phyloP scores from a whole-genome alignment of 2,888 invertebrate species.

The Netelia melanura region DNA sequence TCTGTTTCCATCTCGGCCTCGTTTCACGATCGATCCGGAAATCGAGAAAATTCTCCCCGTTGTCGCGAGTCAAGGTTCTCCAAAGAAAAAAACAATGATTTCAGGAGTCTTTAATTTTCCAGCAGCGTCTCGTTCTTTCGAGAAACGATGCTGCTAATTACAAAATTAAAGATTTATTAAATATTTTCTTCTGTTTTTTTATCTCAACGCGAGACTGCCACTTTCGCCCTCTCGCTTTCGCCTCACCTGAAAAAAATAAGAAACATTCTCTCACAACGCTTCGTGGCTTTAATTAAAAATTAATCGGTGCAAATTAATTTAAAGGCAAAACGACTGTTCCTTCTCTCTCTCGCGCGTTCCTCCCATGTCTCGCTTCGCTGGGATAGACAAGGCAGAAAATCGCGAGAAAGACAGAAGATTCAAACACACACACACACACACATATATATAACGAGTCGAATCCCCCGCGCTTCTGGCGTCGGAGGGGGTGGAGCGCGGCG shows the following conservation, averaged over 20 bases:
- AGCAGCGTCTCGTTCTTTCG: neutral
- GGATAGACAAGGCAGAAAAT: slow-evolving; percentile 67
- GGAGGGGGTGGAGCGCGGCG: slow-evolving; percentile 80
- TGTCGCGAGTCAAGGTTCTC: neutral
- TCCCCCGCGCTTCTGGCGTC: slow-evolving; percentile 66
- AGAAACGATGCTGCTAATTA: too few relatives aligned
- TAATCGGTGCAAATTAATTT: slow-evolving; percentile 84
- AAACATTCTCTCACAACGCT: slow-evolving; percentile 65
- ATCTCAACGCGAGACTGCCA: neutral
- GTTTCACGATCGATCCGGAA: neutral
- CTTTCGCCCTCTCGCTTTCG: neutral
- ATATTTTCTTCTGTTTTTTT: too few relatives aligned
- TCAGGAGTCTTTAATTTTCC: neutral
- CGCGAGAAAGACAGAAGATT: slow-evolving; percentile 61
- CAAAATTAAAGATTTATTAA: too few relatives aligned
- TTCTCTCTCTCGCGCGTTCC: slow-evolving; percentile 39
- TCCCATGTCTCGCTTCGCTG: neutral
- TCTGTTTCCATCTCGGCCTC: slow-evolving; percentile 25
- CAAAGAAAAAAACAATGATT: neutral
- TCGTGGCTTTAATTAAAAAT: slow-evolving; percentile 82
- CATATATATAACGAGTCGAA: slow-evolving; percentile 34
- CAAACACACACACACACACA: slow-evolving; percentile 51
- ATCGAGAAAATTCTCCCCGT: neutral
- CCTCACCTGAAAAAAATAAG: slow-evolving; percentile 23
- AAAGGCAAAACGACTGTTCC: slow-evolving; percentile 78